phyloP scores from a whole-genome alignment of 1,140 invertebrate species.

The Drosophila bocqueti region DNA sequence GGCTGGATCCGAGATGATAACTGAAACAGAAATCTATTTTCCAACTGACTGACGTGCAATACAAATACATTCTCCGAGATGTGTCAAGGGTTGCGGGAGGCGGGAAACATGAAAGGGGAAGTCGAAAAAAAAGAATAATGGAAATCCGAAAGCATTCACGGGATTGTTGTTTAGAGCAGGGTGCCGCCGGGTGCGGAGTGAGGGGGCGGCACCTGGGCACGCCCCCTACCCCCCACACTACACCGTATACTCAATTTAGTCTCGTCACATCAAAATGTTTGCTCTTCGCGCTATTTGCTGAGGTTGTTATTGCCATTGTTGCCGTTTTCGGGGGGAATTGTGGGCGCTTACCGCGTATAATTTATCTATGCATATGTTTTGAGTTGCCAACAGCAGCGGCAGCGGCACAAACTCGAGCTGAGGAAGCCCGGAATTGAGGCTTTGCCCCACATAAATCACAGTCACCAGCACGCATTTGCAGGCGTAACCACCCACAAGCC shows the following conservation, averaged over 20 bases:
- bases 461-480: slow-evolving; percentile 48
- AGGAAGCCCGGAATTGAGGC: slow-evolving; percentile 36
- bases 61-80: slow-evolving; percentile 32
- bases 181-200: not conserved
- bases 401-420: slow-evolving; percentile 42
- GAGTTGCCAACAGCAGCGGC: slow-evolving; percentile 68
- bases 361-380: slow-evolving; percentile 83
- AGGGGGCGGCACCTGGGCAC: slow-evolving; percentile 30
- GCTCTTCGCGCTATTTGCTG: slow-evolving; percentile 38
- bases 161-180: slow-evolving; percentile 24
- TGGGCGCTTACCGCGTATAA: slow-evolving; percentile 77
- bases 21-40: slow-evolving; percentile 62
- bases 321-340: slow-evolving; percentile 41
- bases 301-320: slow-evolving; percentile 43
- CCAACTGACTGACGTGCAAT: slow-evolving; percentile 57
- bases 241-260: slow-evolving; percentile 68
- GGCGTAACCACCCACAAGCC: slow-evolving; percentile 10
- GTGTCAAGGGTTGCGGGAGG: slow-evolving; percentile 20
- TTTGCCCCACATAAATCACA: slow-evolving; percentile 73
- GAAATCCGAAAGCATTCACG: slow-evolving; percentile 29
- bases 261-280: slow-evolving; percentile 78
- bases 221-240: slow-evolving; percentile 9
- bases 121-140: slow-evolving; percentile 16
- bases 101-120: slow-evolving; percentile 20
- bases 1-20: slow-evolving; percentile 41